Conservation (phyloP, 2,797 vertebrate genomes). For the Linurgus olivaceus region DNA sequence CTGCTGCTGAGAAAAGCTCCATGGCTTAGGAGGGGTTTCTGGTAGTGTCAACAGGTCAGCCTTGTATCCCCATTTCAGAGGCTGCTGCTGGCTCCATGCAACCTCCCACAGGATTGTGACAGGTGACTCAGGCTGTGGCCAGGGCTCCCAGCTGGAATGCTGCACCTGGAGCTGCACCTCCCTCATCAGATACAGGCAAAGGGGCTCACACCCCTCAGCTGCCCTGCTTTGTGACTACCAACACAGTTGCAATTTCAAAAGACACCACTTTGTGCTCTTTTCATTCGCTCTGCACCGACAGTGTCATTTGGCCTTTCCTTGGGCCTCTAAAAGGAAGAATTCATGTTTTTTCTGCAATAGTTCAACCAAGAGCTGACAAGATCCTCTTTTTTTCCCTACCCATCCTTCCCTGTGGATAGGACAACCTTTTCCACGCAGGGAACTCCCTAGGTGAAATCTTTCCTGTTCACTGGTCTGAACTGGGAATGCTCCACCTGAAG, state of each 20-base stretch:
- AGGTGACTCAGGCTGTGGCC: background rate
- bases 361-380: background rate
- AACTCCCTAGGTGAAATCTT: background rate
- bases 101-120: background rate
- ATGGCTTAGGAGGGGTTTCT: background rate
- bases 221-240: background rate
- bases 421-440: background rate
- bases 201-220: background rate
- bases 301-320: background rate
- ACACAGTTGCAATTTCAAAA: background rate
- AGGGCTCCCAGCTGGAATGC: background rate
- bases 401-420: background rate
- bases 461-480: background rate
- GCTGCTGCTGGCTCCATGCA: background rate
- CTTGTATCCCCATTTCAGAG: background rate
- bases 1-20: background rate
- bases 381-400: background rate
- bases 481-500: background rate
- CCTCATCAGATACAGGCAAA: rapidly evolving
- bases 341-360: background rate
- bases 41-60: no score
- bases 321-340: background rate
- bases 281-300: background rate
- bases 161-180: background rate
- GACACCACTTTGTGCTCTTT: background rate